These are phyloP conservation scores for Rambutsinella grinnellia DNA, from an alignment of 2,888 invertebrate species.

Conservation along the genomic window DNA sequence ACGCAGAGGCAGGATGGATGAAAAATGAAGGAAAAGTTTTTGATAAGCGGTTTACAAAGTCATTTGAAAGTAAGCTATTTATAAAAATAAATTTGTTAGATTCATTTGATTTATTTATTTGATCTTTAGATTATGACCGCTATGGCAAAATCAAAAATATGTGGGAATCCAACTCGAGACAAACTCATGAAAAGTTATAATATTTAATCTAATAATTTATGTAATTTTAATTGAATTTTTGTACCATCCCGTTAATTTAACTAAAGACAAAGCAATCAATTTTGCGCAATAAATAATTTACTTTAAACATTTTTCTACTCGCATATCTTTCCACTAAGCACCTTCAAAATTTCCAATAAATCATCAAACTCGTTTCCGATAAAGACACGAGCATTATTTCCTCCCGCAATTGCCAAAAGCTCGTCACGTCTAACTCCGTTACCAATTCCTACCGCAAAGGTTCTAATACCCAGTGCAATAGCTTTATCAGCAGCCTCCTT, in stretches of 20 bases:
- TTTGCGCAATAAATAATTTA: too few relatives aligned
- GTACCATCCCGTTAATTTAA: too few relatives aligned
- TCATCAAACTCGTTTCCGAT: slow-evolving; percentile 10
- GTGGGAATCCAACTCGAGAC: too few relatives aligned
- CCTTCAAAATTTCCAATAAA: not conserved
- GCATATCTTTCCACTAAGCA: slow-evolving; percentile 3
- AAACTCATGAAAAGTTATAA: too few relatives aligned
- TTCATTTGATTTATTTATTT: too few relatives aligned
- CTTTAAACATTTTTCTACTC: too few relatives aligned
- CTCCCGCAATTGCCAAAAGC: slow-evolving; percentile 1
- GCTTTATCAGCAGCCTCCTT: not conserved
- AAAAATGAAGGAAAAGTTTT: not conserved
- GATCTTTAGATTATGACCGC: too few relatives aligned
- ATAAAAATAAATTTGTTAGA: too few relatives aligned
- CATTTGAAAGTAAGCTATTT: not conserved
- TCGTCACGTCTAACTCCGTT: not conserved
- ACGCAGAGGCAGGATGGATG: not conserved
- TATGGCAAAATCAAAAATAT: too few relatives aligned
- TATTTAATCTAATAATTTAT: too few relatives aligned
- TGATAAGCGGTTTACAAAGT: not conserved
- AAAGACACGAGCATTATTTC: not conserved
- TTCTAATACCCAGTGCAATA: not conserved
- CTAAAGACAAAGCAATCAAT: too few relatives aligned
- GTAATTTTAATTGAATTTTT: too few relatives aligned
- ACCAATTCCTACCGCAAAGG: slow-evolving; percentile 8